Evolutionary conservation across 2,888 invertebrate species (phyloP).

Genomic region (Caenorhabditis zanzibari): DNA sequence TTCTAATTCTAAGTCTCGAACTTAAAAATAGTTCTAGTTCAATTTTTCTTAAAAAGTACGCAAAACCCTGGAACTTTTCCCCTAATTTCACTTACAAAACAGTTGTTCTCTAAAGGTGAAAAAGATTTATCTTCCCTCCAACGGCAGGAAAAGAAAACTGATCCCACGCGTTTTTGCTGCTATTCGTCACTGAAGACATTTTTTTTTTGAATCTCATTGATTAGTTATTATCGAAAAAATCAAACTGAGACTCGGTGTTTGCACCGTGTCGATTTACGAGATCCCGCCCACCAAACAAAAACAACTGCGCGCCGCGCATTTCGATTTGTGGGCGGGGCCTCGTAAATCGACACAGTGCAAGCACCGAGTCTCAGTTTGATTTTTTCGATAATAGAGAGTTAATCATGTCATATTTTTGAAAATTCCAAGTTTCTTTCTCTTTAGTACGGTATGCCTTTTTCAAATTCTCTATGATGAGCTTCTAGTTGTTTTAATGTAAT

Average conservation of each 20-base stretch:
- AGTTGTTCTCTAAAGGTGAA: constrained; percentile 36
- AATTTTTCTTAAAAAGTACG: constrained; percentile 2
- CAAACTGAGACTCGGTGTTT: not conserved
- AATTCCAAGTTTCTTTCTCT: too few relatives aligned
- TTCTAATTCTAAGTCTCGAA: not conserved
- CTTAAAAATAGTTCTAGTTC: not conserved
- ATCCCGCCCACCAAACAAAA: too few relatives aligned
- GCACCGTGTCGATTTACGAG: too few relatives aligned
- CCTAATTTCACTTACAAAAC: constrained; percentile 30
- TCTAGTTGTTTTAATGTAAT: too few relatives aligned
- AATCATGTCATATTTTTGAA: too few relatives aligned
- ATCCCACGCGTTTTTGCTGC: constrained; percentile 22
- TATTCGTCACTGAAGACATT: not conserved
- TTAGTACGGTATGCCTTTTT: too few relatives aligned
- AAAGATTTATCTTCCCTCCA: constrained; percentile 9
- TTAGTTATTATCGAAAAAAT: not conserved
- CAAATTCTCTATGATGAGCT: too few relatives aligned
- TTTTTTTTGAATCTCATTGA: constrained; percentile 29
- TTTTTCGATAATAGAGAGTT: too few relatives aligned
- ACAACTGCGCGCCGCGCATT: too few relatives aligned
- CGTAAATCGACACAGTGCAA: too few relatives aligned
- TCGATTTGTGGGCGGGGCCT: too few relatives aligned
- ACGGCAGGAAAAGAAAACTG: constrained; percentile 1
- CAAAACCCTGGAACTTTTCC: not conserved
- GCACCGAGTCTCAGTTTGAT: too few relatives aligned